phyloP scores from a whole-genome alignment of 1,140 invertebrate species.

The Neotoxoptera formosana region DNA sequence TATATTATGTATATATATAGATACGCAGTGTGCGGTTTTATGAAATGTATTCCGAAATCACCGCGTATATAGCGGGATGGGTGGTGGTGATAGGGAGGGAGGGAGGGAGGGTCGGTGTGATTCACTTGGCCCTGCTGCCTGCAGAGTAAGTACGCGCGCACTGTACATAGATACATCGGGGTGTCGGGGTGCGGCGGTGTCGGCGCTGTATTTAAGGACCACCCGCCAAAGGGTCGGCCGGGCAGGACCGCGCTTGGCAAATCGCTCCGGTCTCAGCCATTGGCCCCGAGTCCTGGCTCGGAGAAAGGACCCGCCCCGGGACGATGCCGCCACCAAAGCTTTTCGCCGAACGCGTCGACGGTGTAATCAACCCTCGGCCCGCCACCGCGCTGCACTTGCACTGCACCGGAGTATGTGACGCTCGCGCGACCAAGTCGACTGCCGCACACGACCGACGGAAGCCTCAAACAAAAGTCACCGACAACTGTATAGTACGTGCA shows the following conservation, averaged over 20 bases:
- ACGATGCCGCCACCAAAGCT: not conserved
- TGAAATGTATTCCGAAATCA: slow-evolving; percentile 31
- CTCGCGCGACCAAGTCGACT: not conserved
- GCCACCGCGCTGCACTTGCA: not conserved
- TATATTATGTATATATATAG: not conserved
- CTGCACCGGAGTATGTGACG: not conserved
- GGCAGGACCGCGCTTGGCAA: not conserved
- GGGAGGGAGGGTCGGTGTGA: not conserved
- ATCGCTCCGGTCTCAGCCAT: slow-evolving; percentile 4
- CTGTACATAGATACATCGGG: not conserved
- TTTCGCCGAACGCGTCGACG: not conserved
- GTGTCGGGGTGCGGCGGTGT: not conserved
- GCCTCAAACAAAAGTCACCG: not conserved
- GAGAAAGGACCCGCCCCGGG: not conserved
- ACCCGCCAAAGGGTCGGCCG: slow-evolving; percentile 35
- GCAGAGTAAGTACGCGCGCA: not conserved
- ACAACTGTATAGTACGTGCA: not conserved
- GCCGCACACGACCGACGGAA: not conserved
- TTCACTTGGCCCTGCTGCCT: not conserved
- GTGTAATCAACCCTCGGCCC: slow-evolving; percentile 16
- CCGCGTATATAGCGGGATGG: not conserved
- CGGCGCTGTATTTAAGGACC: slow-evolving; percentile 35
- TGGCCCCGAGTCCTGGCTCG: not conserved
- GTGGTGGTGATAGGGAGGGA: not conserved
- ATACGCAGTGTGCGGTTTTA: not conserved